A percentile compares a stretch with the other conserved stretches of the same genome.
Conservation (phyloP, 2,888 invertebrate genomes). For the Eupsilia transversa region DNA sequence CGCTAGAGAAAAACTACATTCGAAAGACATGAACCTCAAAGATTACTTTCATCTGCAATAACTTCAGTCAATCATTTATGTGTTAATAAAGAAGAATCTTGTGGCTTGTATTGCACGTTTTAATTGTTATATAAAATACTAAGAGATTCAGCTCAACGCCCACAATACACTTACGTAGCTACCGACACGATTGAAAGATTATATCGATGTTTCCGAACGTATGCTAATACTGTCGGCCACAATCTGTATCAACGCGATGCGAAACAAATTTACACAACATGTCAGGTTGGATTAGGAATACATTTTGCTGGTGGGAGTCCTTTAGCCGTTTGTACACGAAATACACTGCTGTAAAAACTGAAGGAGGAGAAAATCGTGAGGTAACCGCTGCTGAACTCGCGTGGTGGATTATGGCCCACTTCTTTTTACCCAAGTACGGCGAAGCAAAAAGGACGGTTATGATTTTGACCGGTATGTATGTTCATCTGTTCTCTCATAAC, state of each 20-base stretch:
- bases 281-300: conserved; percentile 11
- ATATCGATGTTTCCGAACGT: conserved; percentile 15
- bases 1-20: neutral
- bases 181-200: conserved; percentile 8
- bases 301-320: neutral
- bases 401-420: no score
- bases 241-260: conserved; percentile 31
- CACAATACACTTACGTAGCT: neutral
- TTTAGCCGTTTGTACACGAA: neutral
- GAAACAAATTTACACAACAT: conserved; percentile 18
- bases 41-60: neutral
- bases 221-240: conserved; percentile 30
- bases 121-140: neutral
- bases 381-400: no score
- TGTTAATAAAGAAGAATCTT: neutral
- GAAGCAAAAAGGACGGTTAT: no score
- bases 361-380: no score
- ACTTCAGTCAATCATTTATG: neutral
- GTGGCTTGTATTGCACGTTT: neutral
- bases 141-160: neutral
- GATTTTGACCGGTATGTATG: no score
- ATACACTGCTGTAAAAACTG: no score
- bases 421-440: no score
- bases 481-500: no score
- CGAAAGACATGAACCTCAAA: neutral